These are phyloP conservation scores for Rhodophaea formosa DNA, from an alignment of 2,888 invertebrate genomes.

Conservation along the genomic window DNA sequence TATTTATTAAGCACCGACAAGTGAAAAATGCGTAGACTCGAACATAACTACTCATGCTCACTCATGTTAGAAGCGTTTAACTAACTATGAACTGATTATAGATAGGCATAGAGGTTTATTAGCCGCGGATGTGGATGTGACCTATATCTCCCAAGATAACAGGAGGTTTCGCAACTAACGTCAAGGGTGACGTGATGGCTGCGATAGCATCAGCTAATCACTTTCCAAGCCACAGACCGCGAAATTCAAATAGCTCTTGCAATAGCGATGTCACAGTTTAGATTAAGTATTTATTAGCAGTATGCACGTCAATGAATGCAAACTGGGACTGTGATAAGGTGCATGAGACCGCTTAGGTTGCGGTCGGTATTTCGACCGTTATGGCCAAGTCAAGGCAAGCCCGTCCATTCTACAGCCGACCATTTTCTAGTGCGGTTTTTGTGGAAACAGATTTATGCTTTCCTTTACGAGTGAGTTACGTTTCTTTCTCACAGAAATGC, in stretches of 20 bases:
- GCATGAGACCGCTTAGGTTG: neutral
- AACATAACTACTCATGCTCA: no score
- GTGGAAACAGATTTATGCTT: slow-evolving; percentile 31
- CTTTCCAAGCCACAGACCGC: neutral
- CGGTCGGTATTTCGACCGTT: slow-evolving; percentile 8
- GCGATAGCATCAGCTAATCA: neutral
- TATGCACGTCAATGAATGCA: slow-evolving; percentile 26
- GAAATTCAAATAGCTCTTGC: neutral
- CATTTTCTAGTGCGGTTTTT: slow-evolving; percentile 23
- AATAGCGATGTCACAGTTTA: neutral
- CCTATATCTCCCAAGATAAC: neutral
- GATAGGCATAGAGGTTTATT: neutral
- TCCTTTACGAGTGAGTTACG: slow-evolving; percentile 28
- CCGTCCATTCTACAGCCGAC: neutral
- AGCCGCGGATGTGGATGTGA: neutral
- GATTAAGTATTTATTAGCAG: slow-evolving; percentile 11
- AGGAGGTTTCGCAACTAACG: neutral
- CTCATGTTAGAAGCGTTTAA: no score
- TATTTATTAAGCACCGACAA: no score
- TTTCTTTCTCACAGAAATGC: slow-evolving; percentile 27
- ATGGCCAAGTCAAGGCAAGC: no score
- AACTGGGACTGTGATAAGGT: slow-evolving; percentile 16
- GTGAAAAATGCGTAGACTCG: no score
- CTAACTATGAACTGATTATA: neutral
- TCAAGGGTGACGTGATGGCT: neutral